phyloP scores from a whole-genome alignment of 2,113 vertebrate species.

The Brevimyrus niger region DNA sequence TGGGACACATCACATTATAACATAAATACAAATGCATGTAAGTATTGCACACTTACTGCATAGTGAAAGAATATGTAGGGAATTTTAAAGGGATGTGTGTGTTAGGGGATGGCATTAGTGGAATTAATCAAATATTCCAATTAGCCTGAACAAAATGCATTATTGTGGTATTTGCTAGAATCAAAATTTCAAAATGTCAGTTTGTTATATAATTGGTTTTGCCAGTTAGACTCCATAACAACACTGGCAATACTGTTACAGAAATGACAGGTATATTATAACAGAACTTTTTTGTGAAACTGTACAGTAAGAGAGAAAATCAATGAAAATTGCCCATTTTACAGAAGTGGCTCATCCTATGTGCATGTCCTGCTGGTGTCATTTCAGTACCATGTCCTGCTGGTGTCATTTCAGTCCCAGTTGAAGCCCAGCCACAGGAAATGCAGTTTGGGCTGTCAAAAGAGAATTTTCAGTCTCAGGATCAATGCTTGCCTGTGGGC shows the following conservation, averaged over 20 bases:
- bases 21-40: not conserved
- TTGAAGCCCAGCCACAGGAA: not conserved
- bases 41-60: not conserved
- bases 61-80: not conserved
- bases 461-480: not conserved
- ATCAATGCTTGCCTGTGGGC: conserved; percentile 1
- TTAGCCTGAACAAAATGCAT: not conserved
- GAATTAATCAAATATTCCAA: not conserved
- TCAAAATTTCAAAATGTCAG: not conserved
- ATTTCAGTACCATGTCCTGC: not conserved
- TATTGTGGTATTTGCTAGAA: not conserved
- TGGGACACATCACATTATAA: not conserved
- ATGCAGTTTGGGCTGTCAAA: not conserved
- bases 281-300: not conserved
- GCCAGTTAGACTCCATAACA: not conserved
- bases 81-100: not conserved
- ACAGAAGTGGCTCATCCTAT: not conserved
- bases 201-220: not conserved
- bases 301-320: not conserved
- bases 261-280: not conserved
- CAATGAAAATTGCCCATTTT: not conserved
- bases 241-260: not conserved
- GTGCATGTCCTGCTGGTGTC: not conserved
- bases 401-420: not conserved
- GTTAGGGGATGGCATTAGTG: not conserved